Evolutionary conservation across 2,113 vertebrate species (phyloP).

Genomic region (Orthonyx spaldingii): DNA sequence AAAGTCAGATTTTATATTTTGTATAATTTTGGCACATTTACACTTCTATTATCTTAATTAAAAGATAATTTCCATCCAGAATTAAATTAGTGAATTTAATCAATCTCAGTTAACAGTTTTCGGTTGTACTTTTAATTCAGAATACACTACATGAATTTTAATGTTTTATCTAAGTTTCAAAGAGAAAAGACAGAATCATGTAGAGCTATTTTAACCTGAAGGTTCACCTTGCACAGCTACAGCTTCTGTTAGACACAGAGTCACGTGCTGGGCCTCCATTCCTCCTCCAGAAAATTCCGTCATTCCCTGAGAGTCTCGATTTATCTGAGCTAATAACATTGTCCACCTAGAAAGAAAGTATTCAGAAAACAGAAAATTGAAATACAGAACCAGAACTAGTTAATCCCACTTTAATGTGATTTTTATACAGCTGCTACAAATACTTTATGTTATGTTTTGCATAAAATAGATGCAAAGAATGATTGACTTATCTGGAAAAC

Average conservation of each 20-base stretch:
- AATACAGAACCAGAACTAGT: not conserved
- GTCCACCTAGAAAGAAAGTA: constrained; percentile 76
- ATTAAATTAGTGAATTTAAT: not conserved
- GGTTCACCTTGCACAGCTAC: constrained; percentile 90
- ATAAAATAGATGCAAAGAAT: not conserved
- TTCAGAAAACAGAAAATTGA: not conserved
- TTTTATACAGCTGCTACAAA: not conserved
- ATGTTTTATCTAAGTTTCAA: not conserved
- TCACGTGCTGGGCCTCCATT: constrained; percentile 91
- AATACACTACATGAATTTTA: not conserved
- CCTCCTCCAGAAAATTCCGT: constrained; percentile 93
- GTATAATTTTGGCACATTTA: not conserved
- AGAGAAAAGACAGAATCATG: not conserved
- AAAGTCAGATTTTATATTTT: not conserved
- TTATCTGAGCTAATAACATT: constrained; percentile 98
- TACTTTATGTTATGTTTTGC: not conserved
- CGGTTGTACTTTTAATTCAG: not conserved
- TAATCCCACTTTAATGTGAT: not conserved
- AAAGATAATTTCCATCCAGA: not conserved
- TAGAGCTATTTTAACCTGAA: not conserved
- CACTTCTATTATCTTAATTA: not conserved
- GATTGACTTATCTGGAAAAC: not conserved
- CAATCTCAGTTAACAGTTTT: not conserved
- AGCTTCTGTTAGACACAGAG: constrained; percentile 92
- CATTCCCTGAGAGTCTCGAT: constrained; percentile 96